These are phyloP conservation scores for Enteromius radiatus DNA, from an alignment of 2,797 vertebrate species.

Conservation along the genomic window DNA sequence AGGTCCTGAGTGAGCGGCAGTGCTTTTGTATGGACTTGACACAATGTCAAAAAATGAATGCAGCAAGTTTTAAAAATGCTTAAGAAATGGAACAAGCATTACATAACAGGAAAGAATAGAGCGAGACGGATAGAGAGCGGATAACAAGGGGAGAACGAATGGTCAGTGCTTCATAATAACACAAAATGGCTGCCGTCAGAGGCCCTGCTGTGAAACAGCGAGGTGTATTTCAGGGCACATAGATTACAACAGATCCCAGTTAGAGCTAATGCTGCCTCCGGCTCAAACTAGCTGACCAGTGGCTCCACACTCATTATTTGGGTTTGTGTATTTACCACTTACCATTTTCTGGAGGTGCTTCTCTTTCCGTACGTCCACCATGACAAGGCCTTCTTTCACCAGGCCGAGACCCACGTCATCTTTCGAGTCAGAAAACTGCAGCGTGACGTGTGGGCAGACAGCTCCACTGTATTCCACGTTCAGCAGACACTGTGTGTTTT, in stretches of 20 bases:
- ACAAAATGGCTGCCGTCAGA: conserved; percentile 66
- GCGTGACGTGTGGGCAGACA: conserved; percentile 86
- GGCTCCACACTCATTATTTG: background rate
- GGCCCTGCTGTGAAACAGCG: conserved; percentile 57
- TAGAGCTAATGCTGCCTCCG: conserved; percentile 5
- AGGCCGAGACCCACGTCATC: conserved; percentile 92
- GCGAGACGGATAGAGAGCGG: background rate
- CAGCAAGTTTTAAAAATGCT: background rate
- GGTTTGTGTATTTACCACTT: conserved; percentile 50
- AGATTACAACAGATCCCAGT: conserved; percentile 31
- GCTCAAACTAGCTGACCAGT: background rate
- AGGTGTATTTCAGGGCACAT: conserved; percentile 44
- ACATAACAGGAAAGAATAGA: background rate
- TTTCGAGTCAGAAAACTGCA: conserved; percentile 93
- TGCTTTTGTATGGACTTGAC: background rate
- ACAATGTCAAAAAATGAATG: background rate
- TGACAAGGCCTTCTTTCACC: conserved; percentile 94
- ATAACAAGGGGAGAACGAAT: conserved; percentile 55
- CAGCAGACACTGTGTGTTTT: conserved; percentile 94
- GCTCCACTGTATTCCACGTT: conserved; percentile 89
- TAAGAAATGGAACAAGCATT: background rate
- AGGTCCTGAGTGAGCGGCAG: background rate
- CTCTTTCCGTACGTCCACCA: conserved; percentile 95
- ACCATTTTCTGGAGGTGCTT: conserved; percentile 96
- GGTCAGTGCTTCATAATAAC: conserved; percentile 59